Evolutionary conservation across 2,797 vertebrate species (phyloP).

Genomic region (Basileuterus tristriatus): DNA sequence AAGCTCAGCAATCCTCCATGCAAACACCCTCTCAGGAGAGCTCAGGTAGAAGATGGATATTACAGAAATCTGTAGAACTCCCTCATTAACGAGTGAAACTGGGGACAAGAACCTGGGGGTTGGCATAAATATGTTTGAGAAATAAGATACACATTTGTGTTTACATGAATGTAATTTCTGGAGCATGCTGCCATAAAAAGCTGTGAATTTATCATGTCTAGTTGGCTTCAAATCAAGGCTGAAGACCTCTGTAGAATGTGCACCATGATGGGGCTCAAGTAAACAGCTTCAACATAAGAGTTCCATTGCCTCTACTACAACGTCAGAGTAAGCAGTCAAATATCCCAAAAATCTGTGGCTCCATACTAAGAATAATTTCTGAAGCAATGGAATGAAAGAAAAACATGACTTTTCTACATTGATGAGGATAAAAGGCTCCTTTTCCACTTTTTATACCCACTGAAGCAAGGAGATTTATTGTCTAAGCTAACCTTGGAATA

Average conservation of each 20-base stretch:
- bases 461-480: neutral
- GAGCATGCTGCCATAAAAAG: neutral
- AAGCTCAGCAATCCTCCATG: neutral
- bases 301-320: neutral
- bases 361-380: neutral
- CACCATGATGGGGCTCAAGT: neutral
- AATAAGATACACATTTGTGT: rapidly evolving
- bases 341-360: neutral
- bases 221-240: neutral
- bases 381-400: neutral
- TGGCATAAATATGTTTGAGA: neutral
- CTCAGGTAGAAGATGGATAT: neutral
- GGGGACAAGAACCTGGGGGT: neutral
- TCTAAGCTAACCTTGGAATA: neutral
- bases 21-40: neutral
- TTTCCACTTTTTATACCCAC: neutral
- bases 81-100: neutral
- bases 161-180: neutral
- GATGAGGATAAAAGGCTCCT: neutral
- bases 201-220: neutral
- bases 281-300: neutral
- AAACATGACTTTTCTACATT: neutral
- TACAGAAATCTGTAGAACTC: neutral
- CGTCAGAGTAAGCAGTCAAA: rapidly evolving
- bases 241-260: neutral